Percentiles rank a stretch among this genome's conserved stretches.
Evolutionary conservation across 2,797 vertebrate species (phyloP).

Genomic region (Notoglanidium macrostoma): DNA sequence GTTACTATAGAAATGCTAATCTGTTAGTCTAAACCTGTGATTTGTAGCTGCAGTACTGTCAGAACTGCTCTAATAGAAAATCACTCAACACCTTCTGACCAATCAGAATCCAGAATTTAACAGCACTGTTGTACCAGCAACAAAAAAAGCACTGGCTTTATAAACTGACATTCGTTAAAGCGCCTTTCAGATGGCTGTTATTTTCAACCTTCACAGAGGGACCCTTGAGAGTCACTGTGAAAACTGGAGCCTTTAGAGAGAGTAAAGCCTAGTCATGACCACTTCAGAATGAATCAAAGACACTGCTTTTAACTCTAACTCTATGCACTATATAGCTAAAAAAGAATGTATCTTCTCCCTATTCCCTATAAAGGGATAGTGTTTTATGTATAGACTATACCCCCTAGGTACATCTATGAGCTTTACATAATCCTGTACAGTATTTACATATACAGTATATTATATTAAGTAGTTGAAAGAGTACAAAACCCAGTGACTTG

Average conservation of each 20-base stretch:
- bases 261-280: background rate
- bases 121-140: background rate
- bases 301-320: background rate
- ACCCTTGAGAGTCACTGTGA: constrained; percentile 9
- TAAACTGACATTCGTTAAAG: background rate
- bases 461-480: background rate
- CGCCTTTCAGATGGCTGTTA: background rate
- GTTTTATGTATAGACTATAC: background rate
- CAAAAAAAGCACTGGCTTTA: background rate
- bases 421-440: background rate
- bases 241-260: background rate
- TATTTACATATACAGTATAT: background rate
- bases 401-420: background rate
- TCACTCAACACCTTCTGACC: background rate
- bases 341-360: background rate
- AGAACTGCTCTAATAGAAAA: background rate
- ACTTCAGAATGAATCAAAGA: constrained; percentile 3
- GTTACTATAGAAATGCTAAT: background rate
- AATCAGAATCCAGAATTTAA: background rate
- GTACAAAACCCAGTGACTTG: background rate
- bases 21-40: background rate
- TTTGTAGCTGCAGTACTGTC: constrained; percentile 11
- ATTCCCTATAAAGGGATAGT: background rate
- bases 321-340: background rate
- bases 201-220: background rate